Percentiles rank a stretch among this genome's conserved stretches.
These are phyloP conservation scores for Phalanger gymnotis DNA, from an alignment of 2,797 vertebrate genomes.

Conservation along the genomic window DNA sequence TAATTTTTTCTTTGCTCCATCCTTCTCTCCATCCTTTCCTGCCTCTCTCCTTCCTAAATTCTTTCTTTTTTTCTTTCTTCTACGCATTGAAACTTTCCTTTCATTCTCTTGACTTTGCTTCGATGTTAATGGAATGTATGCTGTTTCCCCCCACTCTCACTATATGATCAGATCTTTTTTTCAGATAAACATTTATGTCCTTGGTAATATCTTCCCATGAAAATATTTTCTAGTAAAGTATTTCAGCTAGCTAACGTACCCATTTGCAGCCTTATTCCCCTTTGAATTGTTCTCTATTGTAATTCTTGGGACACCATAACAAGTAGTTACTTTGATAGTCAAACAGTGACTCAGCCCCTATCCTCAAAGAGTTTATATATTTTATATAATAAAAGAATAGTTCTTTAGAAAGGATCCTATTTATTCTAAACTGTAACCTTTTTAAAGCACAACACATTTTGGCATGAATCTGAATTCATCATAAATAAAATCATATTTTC, in stretches of 20 bases:
- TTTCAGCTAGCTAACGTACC: neutral
- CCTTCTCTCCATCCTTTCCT: neutral
- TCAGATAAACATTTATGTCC: too few relatives aligned
- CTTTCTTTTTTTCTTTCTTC: too few relatives aligned
- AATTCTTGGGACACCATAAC: neutral
- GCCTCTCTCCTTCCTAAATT: neutral
- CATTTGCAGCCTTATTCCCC: neutral
- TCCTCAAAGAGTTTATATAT: neutral
- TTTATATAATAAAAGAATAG: neutral
- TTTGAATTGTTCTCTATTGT: neutral
- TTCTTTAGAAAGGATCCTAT: neutral
- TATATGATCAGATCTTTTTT: too few relatives aligned
- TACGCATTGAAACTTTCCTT: too few relatives aligned
- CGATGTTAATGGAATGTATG: too few relatives aligned
- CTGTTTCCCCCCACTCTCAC: too few relatives aligned
- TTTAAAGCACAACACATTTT: neutral
- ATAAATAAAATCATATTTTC: neutral
- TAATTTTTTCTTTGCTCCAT: neutral
- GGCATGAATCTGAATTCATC: neutral
- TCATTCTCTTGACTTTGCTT: too few relatives aligned
- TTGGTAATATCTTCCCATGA: too few relatives aligned
- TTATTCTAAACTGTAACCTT: neutral
- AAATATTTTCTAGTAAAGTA: too few relatives aligned
- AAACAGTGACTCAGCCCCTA: neutral
- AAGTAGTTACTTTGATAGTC: neutral